phyloP scores from a whole-genome alignment of 2,797 vertebrate genomes.

The Oryzias dopingdopingensis region DNA sequence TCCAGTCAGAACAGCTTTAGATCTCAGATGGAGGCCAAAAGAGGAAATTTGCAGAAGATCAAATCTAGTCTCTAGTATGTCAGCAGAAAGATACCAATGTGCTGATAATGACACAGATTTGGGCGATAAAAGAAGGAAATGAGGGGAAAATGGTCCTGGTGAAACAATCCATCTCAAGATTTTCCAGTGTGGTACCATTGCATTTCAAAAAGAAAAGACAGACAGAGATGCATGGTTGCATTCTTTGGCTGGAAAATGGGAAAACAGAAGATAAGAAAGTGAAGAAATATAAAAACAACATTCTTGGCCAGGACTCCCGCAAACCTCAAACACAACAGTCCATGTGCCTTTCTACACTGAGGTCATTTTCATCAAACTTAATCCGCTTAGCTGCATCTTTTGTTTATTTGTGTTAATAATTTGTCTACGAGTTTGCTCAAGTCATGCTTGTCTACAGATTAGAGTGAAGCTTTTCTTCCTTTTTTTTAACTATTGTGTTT shows the following conservation, averaged over 20 bases:
- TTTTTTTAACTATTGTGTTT: not conserved
- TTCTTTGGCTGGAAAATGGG: constrained; percentile 40
- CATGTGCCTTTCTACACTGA: constrained; percentile 23
- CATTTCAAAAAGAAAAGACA: constrained; percentile 25
- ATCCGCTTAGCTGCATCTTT: constrained; percentile 18
- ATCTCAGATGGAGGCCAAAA: constrained; percentile 27
- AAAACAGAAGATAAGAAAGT: constrained; percentile 53
- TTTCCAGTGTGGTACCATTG: constrained; percentile 27
- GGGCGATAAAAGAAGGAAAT: constrained; percentile 14
- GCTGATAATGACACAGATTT: constrained; percentile 18
- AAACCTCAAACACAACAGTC: constrained; percentile 32
- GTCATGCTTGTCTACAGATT: not conserved
- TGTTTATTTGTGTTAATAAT: constrained; percentile 17
- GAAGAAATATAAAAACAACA: constrained; percentile 45
- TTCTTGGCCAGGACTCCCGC: constrained; percentile 36
- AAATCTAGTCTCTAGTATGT: constrained; percentile 27
- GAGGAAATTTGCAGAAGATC: constrained; percentile 30
- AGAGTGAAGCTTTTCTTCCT: not conserved
- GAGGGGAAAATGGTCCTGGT: constrained; percentile 15
- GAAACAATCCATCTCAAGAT: constrained; percentile 12
- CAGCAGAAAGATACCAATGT: constrained; percentile 24
- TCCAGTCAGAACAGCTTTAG: constrained; percentile 16
- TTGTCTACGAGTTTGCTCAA: not conserved
- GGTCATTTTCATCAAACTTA: constrained; percentile 24
- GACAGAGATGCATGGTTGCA: constrained; percentile 40